Conservation (phyloP, 2,113 vertebrate species). For the Thamnophis sirtalis region DNA sequence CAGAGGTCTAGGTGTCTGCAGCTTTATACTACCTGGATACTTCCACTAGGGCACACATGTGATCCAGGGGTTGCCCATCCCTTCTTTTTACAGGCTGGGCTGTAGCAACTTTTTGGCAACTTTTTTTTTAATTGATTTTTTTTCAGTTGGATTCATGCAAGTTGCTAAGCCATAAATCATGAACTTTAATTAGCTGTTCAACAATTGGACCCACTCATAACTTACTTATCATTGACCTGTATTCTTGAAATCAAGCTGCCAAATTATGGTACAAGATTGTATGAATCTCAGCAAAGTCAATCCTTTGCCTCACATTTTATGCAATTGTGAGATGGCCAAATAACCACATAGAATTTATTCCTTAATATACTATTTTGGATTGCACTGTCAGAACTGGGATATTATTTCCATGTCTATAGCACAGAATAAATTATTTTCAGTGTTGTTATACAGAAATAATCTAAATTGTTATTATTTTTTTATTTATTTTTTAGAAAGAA, state of each 20-base stretch:
- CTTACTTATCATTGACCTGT: not conserved
- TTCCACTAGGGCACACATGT: not conserved
- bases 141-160: not conserved
- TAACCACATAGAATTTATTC: not conserved
- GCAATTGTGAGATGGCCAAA: not conserved
- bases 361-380: not conserved
- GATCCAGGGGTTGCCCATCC: not conserved
- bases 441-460: not conserved
- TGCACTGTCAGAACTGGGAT: not conserved
- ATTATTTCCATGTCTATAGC: not conserved
- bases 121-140: not conserved
- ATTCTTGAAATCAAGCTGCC: not conserved
- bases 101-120: not conserved
- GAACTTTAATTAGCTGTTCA: not conserved
- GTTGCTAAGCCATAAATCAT: not conserved
- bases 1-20: not conserved
- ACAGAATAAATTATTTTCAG: not conserved
- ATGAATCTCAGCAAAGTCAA: not conserved
- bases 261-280: not conserved
- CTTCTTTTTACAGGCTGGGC: not conserved
- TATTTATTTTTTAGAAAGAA: not conserved
- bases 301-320: not conserved
- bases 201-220: not conserved
- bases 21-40: not conserved
- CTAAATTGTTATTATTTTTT: not conserved